Evolutionary conservation across 1,140 invertebrate genomes (phyloP), one percentile per base, ranked within the genome.

Genomic region (Phthorimaea operculella): DNA sequence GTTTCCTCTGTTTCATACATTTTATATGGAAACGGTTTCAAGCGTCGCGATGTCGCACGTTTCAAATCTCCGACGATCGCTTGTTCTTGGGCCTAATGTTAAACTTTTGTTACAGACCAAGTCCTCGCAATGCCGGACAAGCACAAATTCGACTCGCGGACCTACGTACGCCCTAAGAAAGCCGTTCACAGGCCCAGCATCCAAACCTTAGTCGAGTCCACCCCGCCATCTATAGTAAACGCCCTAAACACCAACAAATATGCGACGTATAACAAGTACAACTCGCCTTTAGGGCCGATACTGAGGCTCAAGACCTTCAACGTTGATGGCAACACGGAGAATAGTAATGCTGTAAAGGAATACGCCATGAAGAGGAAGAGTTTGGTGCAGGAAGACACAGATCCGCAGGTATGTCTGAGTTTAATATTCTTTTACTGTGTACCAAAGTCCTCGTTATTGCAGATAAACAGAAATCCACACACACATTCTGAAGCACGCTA

Each of bases 121-220:
- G 48, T 65, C 52, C 62, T 78, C 54, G 58, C 79, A 44, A n/a
- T 69, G 21, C 79, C 78, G 39, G 79, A 86, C 57, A 84, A 76
- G 54, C 82, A 86, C 62, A 86, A 86, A 57, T 86, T 86, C 67
- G 85, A 86, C 59, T 86, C 85, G 0, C 64, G 85, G 51, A 86
- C 85, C 0, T 86, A 76, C 65, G 83, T 85, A 42, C 76, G 68
- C 36, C 83, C 83, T 11, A 86, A 86, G 57, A 81, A 79, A 55
- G 66, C 80, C 21, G 56, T 64, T 15, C 72, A 76, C 39, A 68
- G 85, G 12, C 85, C 85, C 1, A 81, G 76, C 54, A 77, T 86
- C 33, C 80, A 86, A 12, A 79, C 70, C 39, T 77, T 87, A 33
- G 70, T 85, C 1, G 82, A 83, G 21, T 76, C 73, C 11, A 83